Conservation (phyloP, 2,888 invertebrate genomes). For the Callinectes sapidus region DNA sequence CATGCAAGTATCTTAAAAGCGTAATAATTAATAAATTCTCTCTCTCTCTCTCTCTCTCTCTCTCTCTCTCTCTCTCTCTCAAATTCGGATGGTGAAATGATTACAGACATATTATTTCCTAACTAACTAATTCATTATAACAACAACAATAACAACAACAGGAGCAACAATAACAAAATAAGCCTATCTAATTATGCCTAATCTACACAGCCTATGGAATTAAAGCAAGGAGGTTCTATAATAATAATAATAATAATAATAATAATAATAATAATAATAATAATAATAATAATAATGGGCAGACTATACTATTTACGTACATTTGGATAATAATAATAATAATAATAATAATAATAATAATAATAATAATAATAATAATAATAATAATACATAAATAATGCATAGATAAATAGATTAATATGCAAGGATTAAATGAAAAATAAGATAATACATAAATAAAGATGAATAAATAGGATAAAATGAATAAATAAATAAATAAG, state of each 20-base stretch:
- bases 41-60: no score
- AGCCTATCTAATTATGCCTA: not conserved
- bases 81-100: not conserved
- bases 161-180: not conserved
- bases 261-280: no score
- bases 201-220: not conserved
- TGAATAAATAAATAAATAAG: no score
- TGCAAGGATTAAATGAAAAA: no score
- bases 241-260: no score
- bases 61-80: not conserved
- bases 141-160: not conserved
- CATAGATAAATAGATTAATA: not conserved
- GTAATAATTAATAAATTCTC: not conserved
- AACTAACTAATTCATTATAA: not conserved
- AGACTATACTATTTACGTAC: no score
- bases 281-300: no score
- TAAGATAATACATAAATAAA: no score
- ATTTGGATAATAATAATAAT: no score
- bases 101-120: not conserved
- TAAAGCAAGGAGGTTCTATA: not conserved
- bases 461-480: no score
- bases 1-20: not conserved
- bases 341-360: no score
- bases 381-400: not conserved
- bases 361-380: no score